These are phyloP conservation scores for Acleris literana DNA, from an alignment of 2,888 invertebrate genomes.

Conservation along the genomic window DNA sequence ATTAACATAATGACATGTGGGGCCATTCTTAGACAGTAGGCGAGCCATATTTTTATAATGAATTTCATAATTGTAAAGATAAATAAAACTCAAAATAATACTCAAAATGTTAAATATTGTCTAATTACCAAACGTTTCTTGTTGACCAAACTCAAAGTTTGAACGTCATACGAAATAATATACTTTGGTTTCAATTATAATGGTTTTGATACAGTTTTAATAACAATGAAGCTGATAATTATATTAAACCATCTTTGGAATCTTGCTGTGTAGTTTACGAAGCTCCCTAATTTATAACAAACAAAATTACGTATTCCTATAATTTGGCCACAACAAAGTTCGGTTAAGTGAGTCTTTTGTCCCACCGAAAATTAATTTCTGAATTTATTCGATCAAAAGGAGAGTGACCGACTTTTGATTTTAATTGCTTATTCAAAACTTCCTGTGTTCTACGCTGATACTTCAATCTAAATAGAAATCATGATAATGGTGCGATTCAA, in stretches of 20 bases:
- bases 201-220: conserved; percentile 3
- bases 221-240: conserved; percentile 7
- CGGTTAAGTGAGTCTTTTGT: conserved; percentile 45
- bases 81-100: too few relatives aligned
- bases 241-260: conserved; percentile 6
- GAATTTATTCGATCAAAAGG: conserved; percentile 56
- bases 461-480: conserved; percentile 45
- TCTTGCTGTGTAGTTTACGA: conserved; percentile 33
- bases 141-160: neutral
- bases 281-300: conserved; percentile 50
- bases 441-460: conserved; percentile 40
- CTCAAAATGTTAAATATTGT: too few relatives aligned
- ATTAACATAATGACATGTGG: too few relatives aligned
- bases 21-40: neutral
- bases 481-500: conserved; percentile 41
- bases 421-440: conserved; percentile 54
- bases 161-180: neutral
- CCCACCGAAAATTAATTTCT: conserved; percentile 55
- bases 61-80: neutral
- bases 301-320: conserved; percentile 53
- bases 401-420: conserved; percentile 47
- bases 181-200: neutral
- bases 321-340: conserved; percentile 50
- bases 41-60: neutral
- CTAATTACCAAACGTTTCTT: neutral